Conservation (phyloP, 2,797 vertebrate species). For the Hephaestus fuliginosus region DNA sequence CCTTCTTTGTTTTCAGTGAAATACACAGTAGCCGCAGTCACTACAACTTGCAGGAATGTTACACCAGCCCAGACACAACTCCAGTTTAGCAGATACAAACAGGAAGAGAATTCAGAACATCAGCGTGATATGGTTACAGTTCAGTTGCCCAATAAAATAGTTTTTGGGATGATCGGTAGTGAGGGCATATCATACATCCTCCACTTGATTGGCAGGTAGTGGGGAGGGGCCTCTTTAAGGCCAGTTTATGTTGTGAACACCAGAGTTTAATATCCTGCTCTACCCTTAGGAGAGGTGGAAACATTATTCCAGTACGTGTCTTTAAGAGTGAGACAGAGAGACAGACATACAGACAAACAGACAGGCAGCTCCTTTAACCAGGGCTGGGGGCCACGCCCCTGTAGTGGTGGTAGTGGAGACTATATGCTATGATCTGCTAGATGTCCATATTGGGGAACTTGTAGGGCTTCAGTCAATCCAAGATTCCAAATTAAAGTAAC, state of each 20-base stretch:
- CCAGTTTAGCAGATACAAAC: slow-evolving; percentile 82
- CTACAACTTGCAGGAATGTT: slow-evolving; percentile 86
- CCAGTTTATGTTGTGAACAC: slow-evolving; percentile 72
- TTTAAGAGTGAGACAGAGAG: slow-evolving; percentile 72
- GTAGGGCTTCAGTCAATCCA: slow-evolving; percentile 69
- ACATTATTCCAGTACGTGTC: slow-evolving; percentile 61
- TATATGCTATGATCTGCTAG: slow-evolving; percentile 78
- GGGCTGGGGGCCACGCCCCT: slow-evolving; percentile 41
- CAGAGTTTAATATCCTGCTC: slow-evolving; percentile 62
- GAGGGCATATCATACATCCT: slow-evolving; percentile 82
- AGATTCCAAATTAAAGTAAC: slow-evolving; percentile 72
- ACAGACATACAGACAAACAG: slow-evolving; percentile 71
- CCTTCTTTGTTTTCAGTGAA: slow-evolving; percentile 78
- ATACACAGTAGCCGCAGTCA: slow-evolving; percentile 84
- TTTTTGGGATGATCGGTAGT: slow-evolving; percentile 65
- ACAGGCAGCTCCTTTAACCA: slow-evolving; percentile 67
- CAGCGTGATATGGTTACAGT: slow-evolving; percentile 75
- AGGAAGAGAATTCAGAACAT: slow-evolving; percentile 78
- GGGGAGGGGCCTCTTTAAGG: slow-evolving; percentile 61
- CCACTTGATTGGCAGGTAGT: slow-evolving; percentile 83
- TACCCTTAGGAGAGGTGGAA: slow-evolving; percentile 59
- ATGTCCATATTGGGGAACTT: slow-evolving; percentile 75
- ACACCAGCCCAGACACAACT: slow-evolving; percentile 78
- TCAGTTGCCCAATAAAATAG: slow-evolving; percentile 74
- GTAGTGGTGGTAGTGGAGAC: slow-evolving; percentile 68